These are phyloP conservation scores for Limnothrissa miodon DNA, from an alignment of 2,113 vertebrate genomes.

Conservation along the genomic window DNA sequence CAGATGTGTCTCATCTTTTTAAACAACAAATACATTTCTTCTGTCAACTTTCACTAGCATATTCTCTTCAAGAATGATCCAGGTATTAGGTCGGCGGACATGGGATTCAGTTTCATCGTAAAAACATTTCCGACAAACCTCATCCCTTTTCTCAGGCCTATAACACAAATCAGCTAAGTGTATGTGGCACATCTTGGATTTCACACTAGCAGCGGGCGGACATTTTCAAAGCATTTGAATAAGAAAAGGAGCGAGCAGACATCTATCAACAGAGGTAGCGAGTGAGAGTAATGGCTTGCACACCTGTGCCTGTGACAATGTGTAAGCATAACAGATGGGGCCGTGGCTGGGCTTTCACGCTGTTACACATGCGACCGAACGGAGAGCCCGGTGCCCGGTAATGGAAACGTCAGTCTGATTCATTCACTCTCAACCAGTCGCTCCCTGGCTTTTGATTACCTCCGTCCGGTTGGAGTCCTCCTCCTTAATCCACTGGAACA, in stretches of 20 bases:
- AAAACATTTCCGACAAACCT: not conserved
- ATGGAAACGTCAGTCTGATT: slow-evolving; percentile 37
- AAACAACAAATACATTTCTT: not conserved
- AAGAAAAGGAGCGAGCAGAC: slow-evolving; percentile 9
- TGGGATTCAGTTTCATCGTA: not conserved
- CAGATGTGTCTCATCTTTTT: too few relatives aligned
- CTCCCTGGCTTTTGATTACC: not conserved
- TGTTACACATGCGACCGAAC: not conserved
- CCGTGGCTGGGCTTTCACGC: not conserved
- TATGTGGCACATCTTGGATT: not conserved
- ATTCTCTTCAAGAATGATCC: not conserved
- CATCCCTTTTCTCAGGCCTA: not conserved
- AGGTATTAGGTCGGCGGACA: not conserved
- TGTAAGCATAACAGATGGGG: slow-evolving; percentile 19
- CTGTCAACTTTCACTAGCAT: not conserved
- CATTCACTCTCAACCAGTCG: slow-evolving; percentile 14
- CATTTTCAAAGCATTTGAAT: not conserved
- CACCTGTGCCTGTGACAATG: slow-evolving; percentile 32
- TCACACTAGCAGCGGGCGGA: not conserved
- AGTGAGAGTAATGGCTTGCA: slow-evolving; percentile 9
- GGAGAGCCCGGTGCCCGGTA: not conserved
- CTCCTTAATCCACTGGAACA: not conserved
- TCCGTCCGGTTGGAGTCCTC: not conserved
- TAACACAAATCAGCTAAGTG: not conserved
- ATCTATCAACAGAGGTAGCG: not conserved